Percentiles rank a stretch among this genome's conserved stretches.
phyloP scores from a whole-genome alignment of 2,113 vertebrate genomes.

The Plecotus auritus region DNA sequence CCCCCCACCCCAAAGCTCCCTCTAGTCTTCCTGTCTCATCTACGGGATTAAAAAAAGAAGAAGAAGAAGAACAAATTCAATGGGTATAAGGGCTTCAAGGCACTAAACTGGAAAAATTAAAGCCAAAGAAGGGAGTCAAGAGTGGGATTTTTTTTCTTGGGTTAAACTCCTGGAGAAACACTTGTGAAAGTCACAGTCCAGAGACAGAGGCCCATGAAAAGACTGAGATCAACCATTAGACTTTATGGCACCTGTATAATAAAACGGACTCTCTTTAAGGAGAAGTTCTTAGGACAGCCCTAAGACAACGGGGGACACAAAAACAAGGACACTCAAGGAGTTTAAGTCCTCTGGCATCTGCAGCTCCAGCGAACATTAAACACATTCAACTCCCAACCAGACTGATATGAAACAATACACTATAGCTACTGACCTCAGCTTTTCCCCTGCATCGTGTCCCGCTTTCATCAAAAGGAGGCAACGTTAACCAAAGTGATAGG shows the following conservation, averaged over 20 bases:
- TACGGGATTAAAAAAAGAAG: neutral
- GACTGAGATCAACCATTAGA: neutral
- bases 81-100: neutral
- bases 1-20: too few species aligned
- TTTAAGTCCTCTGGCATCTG: neutral
- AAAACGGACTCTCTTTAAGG: neutral
- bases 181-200: neutral
- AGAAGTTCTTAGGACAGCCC: neutral
- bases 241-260: neutral
- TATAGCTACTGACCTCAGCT: neutral
- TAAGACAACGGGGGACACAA: neutral
- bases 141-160: neutral
- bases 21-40: neutral
- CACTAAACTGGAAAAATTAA: neutral
- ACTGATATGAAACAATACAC: neutral
- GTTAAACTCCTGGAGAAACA: neutral
- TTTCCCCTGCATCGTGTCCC: neutral
- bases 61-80: neutral
- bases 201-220: neutral
- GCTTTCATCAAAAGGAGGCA: neutral
- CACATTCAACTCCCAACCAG: neutral
- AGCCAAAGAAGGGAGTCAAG: neutral
- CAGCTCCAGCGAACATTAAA: neutral
- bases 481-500: neutral
- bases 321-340: neutral